Percentiles rank a stretch among this genome's conserved stretches.
These are phyloP conservation scores for Girardinus metallicus DNA, from an alignment of 2,797 vertebrate species.

Conservation along the genomic window DNA sequence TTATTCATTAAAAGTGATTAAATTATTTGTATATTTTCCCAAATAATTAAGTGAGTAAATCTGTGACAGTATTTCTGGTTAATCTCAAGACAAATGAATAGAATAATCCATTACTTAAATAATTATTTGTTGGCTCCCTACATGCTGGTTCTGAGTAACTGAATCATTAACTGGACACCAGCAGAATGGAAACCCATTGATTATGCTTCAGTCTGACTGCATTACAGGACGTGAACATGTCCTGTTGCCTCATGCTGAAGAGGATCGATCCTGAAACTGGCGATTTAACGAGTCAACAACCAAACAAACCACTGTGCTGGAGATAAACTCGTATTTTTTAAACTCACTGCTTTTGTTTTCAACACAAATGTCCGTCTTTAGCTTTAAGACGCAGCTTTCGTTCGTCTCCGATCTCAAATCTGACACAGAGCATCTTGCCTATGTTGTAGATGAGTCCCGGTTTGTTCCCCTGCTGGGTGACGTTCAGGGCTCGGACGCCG, in stretches of 20 bases:
- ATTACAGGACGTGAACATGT: neutral
- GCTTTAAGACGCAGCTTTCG: neutral
- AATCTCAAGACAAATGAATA: no score
- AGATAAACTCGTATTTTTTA: neutral
- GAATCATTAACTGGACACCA: no score
- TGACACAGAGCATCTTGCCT: conserved; percentile 75
- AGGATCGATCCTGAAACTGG: neutral
- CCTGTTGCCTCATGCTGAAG: neutral
- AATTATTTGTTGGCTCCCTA: no score
- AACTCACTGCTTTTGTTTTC: neutral
- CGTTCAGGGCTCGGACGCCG: conserved; percentile 95
- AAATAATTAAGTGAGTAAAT: no score
- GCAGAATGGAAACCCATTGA: no score
- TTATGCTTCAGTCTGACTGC: neutral
- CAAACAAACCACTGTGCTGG: no score
- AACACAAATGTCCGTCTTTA: neutral
- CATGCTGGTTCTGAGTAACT: no score
- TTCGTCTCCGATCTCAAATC: neutral
- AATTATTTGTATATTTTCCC: no score
- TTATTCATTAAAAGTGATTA: no score
- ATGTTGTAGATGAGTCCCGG: conserved; percentile 99
- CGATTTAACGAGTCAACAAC: neutral
- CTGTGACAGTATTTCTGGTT: no score
- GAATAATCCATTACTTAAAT: no score
- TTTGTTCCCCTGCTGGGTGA: conserved; percentile 94